A percentile compares a stretch with the other conserved stretches of the same genome.
Conservation (phyloP, 1,140 invertebrate genomes). For the Triops cancriformis region DNA sequence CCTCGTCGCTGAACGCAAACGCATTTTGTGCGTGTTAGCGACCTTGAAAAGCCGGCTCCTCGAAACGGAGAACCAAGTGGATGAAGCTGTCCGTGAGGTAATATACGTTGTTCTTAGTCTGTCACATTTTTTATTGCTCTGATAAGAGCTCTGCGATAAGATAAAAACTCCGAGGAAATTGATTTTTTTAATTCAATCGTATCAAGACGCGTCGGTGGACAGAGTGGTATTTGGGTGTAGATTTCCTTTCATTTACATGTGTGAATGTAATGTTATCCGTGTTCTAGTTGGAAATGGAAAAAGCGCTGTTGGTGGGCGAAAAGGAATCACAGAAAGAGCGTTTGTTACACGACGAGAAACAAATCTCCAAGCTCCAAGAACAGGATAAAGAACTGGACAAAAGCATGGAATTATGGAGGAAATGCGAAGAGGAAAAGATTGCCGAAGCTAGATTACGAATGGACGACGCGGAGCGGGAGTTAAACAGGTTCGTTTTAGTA, state of each 20-base stretch:
- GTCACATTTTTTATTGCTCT: background rate
- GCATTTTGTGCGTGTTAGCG: slow-evolving; percentile 38
- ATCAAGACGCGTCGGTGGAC: background rate
- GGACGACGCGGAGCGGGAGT: slow-evolving; percentile 37
- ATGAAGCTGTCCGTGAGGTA: slow-evolving; percentile 73
- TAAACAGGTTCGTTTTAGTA: slow-evolving; percentile 38
- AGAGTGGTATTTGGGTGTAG: slow-evolving; percentile 19
- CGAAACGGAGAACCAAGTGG: slow-evolving; percentile 70
- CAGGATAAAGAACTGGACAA: slow-evolving; percentile 47
- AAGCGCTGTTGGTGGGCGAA: slow-evolving; percentile 70
- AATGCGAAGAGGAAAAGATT: slow-evolving; percentile 25
- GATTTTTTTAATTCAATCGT: too few relatives aligned
- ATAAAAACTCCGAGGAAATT: background rate
- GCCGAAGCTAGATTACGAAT: slow-evolving; percentile 23
- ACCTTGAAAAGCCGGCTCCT: slow-evolving; percentile 62
- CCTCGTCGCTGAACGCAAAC: slow-evolving; percentile 44
- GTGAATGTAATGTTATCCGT: background rate
- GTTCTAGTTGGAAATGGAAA: slow-evolving; percentile 67
- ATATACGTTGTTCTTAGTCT: background rate
- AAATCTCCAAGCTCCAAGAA: slow-evolving; percentile 55
- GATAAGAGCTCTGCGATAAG: slow-evolving; percentile 15
- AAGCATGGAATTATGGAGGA: slow-evolving; percentile 43
- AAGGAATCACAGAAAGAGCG: slow-evolving; percentile 64
- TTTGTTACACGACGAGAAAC: slow-evolving; percentile 56
- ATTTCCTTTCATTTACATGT: slow-evolving; percentile 16